Evolutionary conservation across 2,888 invertebrate species (phyloP).

Genomic region (Endotricha flammealis): DNA sequence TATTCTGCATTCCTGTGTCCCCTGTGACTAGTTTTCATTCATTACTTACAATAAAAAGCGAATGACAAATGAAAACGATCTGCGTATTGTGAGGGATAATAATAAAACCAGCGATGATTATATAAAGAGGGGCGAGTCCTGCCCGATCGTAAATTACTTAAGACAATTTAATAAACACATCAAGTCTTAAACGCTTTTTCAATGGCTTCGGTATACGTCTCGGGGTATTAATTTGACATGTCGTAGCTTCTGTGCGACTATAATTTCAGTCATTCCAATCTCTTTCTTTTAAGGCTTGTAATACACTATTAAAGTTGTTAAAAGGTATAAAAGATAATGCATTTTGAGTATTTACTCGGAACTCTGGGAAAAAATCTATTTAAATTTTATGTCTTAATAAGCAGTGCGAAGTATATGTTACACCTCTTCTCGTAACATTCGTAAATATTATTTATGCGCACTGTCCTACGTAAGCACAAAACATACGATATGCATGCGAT

Average conservation of each 20-base stretch:
- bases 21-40: too few relatives aligned
- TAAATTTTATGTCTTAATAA: too few relatives aligned
- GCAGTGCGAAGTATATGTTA: too few relatives aligned
- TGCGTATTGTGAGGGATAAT: constrained; percentile 12
- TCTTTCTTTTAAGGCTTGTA: constrained; percentile 1
- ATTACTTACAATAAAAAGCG: background rate
- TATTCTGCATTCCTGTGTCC: too few relatives aligned
- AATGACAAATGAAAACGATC: background rate
- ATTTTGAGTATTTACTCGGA: too few relatives aligned
- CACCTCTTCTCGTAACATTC: too few relatives aligned
- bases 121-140: constrained; percentile 28
- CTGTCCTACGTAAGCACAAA: too few relatives aligned
- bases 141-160: constrained; percentile 58
- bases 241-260: constrained; percentile 45
- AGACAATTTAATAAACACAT: constrained; percentile 75
- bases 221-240: constrained; percentile 61
- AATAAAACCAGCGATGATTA: constrained; percentile 32
- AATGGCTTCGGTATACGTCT: constrained; percentile 61
- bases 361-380: too few relatives aligned
- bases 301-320: background rate
- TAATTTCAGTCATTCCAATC: constrained; percentile 45
- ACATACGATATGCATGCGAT: too few relatives aligned
- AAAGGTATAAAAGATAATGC: too few relatives aligned
- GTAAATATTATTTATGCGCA: too few relatives aligned
- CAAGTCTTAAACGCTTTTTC: constrained; percentile 64